These are phyloP conservation scores for Orchesella cincta DNA, from an alignment of 1,140 invertebrate genomes.

Conservation along the genomic window DNA sequence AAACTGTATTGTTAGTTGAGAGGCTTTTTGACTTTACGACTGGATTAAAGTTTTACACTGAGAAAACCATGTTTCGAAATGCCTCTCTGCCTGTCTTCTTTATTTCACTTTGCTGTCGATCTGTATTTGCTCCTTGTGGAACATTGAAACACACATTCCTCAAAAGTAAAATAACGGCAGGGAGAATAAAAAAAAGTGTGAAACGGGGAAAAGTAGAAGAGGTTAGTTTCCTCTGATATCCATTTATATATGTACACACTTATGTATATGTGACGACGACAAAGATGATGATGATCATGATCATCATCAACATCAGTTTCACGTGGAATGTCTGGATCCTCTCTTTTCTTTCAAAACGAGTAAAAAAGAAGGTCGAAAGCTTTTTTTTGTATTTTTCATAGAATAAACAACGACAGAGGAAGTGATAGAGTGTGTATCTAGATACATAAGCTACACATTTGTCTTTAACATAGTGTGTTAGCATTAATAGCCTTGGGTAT, in stretches of 20 bases:
- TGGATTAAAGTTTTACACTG: constrained; percentile 4
- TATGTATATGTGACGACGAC: neutral
- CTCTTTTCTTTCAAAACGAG: neutral
- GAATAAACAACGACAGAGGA: too few species aligned
- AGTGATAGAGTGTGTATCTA: too few species aligned
- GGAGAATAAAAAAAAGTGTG: neutral
- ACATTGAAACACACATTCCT: neutral
- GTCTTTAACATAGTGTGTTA: too few species aligned
- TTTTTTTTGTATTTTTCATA: too few species aligned
- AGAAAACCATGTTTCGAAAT: neutral
- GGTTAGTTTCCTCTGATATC: neutral
- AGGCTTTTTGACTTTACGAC: constrained; percentile 13
- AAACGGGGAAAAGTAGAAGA: neutral
- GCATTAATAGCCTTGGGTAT: too few species aligned
- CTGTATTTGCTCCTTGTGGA: neutral
- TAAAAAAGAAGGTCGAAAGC: too few species aligned
- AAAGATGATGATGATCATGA: neutral
- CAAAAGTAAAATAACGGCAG: neutral
- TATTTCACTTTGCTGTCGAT: constrained; percentile 3
- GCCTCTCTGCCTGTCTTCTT: neutral
- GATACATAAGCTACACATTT: too few species aligned
- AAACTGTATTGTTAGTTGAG: constrained; percentile 11
- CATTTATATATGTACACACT: neutral
- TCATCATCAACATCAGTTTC: neutral
- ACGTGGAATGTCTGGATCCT: neutral